phyloP scores from a whole-genome alignment of 2,797 vertebrate species.

The Characodon lateralis region DNA sequence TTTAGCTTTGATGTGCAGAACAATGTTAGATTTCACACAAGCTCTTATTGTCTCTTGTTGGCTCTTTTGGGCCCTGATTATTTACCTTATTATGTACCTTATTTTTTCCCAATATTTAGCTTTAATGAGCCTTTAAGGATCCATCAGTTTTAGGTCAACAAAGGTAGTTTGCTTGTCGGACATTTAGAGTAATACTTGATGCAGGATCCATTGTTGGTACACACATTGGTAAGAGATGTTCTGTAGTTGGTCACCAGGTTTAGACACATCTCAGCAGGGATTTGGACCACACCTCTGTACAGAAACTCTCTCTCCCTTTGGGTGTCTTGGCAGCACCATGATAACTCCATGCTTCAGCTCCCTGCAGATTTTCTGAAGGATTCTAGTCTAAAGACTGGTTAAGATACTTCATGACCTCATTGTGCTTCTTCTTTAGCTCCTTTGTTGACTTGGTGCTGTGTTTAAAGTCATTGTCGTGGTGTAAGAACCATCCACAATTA shows the following conservation, averaged over 20 bases:
- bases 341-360: too few species aligned
- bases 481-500: not conserved
- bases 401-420: too few species aligned
- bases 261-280: not conserved
- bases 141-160: not conserved
- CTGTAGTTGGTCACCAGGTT: not conserved
- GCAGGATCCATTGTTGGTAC: not conserved
- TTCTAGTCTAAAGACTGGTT: too few species aligned
- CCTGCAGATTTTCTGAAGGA: too few species aligned
- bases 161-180: not conserved
- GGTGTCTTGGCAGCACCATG: not conserved
- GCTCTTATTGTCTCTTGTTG: not conserved
- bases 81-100: not conserved
- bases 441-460: not conserved
- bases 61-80: not conserved
- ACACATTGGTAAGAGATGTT: not conserved
- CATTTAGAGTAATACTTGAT: not conserved
- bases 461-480: not conserved
- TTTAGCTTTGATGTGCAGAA: conserved; percentile 21
- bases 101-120: not conserved
- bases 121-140: not conserved
- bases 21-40: conserved; percentile 14
- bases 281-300: not conserved
- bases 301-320: not conserved
- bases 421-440: too few species aligned